phyloP scores from a whole-genome alignment of 2,888 invertebrate species.

The Argyresthia goedartella region DNA sequence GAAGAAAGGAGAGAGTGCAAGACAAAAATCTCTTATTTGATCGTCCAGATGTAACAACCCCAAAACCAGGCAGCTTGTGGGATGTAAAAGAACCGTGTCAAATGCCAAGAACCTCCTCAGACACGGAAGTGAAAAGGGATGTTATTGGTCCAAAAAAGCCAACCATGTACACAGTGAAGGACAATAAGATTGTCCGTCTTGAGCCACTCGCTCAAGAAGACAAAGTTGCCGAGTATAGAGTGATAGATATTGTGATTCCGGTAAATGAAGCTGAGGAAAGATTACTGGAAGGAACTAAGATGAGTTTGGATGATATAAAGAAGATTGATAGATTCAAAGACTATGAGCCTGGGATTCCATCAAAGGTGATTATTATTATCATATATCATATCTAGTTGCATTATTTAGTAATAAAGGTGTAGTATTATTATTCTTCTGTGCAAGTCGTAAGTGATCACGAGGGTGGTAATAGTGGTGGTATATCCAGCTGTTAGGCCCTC shows the following conservation, averaged over 20 bases:
- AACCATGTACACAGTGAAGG: slow-evolving; percentile 61
- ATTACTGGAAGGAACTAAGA: slow-evolving; percentile 54
- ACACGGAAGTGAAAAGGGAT: slow-evolving; percentile 16
- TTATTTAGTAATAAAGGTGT: neutral
- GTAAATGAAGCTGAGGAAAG: slow-evolving; percentile 43
- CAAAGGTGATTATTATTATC: slow-evolving; percentile 56
- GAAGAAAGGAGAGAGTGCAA: slow-evolving; percentile 42
- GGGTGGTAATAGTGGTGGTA: too few relatives aligned
- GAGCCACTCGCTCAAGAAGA: slow-evolving; percentile 23
- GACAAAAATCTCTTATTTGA: slow-evolving; percentile 21
- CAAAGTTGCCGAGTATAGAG: slow-evolving; percentile 24
- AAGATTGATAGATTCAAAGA: slow-evolving; percentile 64
- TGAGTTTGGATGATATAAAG: slow-evolving; percentile 63
- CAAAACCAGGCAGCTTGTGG: slow-evolving; percentile 46
- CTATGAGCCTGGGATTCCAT: slow-evolving; percentile 63
- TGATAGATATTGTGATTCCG: slow-evolving; percentile 47
- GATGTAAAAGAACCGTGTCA: slow-evolving; percentile 41
- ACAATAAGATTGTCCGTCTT: slow-evolving; percentile 59
- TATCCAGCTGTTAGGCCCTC: too few relatives aligned
- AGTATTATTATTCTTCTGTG: neutral
- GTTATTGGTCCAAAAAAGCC: slow-evolving; percentile 37
- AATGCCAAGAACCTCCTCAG: slow-evolving; percentile 15
- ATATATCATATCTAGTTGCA: neutral
- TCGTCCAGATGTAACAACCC: slow-evolving; percentile 15
- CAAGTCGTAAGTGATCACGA: neutral